Evolutionary conservation across 64 coral and sea anemone species (phyloP).

Genomic region (Montipora sp.): DNA sequence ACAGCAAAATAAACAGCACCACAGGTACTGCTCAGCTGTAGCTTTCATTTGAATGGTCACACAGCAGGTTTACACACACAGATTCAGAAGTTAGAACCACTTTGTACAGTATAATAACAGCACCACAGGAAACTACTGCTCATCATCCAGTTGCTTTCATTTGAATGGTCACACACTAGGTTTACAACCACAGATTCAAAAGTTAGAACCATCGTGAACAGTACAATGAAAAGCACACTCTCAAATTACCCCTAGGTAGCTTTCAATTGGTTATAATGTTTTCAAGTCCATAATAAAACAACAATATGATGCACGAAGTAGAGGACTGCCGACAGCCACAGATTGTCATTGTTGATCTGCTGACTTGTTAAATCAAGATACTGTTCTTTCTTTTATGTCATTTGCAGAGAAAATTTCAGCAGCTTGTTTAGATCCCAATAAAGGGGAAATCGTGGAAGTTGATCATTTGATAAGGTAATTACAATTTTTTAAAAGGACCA

Average conservation of each 20-base stretch:
- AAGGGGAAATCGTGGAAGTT: slow-evolving; percentile 76
- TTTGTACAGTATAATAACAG: not conserved
- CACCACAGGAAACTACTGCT: not conserved
- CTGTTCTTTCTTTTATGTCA: not conserved
- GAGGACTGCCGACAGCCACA: too few relatives aligned
- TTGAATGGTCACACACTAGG: too few relatives aligned
- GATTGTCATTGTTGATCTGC: too few relatives aligned
- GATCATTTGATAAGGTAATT: slow-evolving; percentile 86
- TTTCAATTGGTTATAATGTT: not conserved
- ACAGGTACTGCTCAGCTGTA: not conserved
- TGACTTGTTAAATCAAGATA: too few relatives aligned
- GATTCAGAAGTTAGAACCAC: too few relatives aligned
- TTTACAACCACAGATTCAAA: too few relatives aligned
- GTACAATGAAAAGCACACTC: not conserved
- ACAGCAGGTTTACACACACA: too few relatives aligned
- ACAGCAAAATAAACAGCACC: not conserved
- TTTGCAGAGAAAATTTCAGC: slow-evolving; percentile 61
- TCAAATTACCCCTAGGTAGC: not conserved
- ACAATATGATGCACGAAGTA: too few relatives aligned
- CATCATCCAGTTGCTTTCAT: not conserved
- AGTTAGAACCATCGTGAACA: not conserved
- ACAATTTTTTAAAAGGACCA: too few relatives aligned
- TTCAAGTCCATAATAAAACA: too few relatives aligned
- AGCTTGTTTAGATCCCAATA: slow-evolving; percentile 47
- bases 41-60: too few relatives aligned